Evolutionary conservation across 2,113 vertebrate genomes (phyloP), one percentile per base, ranked within the genome.

Genomic region (Astur gentilis): DNA sequence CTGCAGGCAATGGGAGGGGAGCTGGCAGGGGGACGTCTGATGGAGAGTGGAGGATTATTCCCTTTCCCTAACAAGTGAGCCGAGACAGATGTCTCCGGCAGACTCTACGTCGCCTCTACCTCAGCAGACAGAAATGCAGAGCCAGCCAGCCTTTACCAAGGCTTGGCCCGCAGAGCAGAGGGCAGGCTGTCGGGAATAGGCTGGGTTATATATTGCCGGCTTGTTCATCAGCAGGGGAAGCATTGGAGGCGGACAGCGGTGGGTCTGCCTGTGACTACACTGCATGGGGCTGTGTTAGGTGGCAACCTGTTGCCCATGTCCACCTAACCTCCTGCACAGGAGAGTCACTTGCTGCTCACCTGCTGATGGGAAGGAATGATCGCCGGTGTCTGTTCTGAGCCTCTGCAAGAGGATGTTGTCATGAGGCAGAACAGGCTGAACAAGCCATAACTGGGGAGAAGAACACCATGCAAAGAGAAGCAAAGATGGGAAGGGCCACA

Each of bases 221-320:
- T 65, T 72, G 26, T 47, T 80, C 16, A 6, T 32, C 82, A 90
- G 55, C 23, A 6, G 40, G 45, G n/a, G n/a, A 44, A 87, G 42
- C 58, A 11, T 4, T 2, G 3, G 61, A 75, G 55, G 21, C 4
- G 2, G 50, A 32, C 1, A 7, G 69, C 2, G 2, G 34, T 34
- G 61, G 14, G 69, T 71, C 71, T 89, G 54, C 34, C 52, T 60
- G 54, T 42, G 67, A 16, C 45, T 60, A n/a, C 34, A 2, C 32
- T 32, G 16, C 16, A 0, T 2, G 10, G 57, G 52, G 8, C 60
- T 83, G 57, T 7, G 12, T 69, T 19, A 9, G 58, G 16, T 58
- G 52, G 34, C 6, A 71, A 2, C 23, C 15, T 50, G 17, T 38
- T 16, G 15, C 36, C 38, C 31, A 5, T 13, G n/a, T 58, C 55